Evolutionary conservation across 2,113 vertebrate genomes (phyloP).

Genomic region (Anhinga rufa): DNA sequence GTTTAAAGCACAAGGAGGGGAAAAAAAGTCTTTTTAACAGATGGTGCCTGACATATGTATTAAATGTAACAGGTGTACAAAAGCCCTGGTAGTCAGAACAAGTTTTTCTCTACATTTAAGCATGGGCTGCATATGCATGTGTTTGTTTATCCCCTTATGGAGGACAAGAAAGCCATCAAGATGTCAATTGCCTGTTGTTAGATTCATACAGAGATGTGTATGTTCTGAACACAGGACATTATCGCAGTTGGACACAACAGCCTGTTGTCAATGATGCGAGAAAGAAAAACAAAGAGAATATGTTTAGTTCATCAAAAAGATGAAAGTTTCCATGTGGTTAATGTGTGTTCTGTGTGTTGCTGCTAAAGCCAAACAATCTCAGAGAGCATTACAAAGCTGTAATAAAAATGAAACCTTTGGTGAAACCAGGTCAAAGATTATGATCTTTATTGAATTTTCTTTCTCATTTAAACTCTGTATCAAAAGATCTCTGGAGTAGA

Average conservation of each 20-base stretch:
- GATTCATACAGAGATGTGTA: neutral
- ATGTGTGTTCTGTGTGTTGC: neutral
- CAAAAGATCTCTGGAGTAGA: neutral
- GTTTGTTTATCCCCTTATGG: conserved; percentile 16
- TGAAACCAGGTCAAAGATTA: conserved; percentile 6
- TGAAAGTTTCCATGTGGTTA: neutral
- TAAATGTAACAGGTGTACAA: neutral
- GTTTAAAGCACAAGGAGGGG: neutral
- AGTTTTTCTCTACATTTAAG: conserved; percentile 3
- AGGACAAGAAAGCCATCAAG: conserved; percentile 21
- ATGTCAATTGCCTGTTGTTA: conserved; percentile 38
- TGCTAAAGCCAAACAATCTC: neutral
- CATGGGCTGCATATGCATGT: neutral
- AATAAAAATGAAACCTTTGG: conserved; percentile 24
- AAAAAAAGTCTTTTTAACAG: neutral
- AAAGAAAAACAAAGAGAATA: conserved; percentile 44
- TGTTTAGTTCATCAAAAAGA: conserved; percentile 15
- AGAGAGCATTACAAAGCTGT: neutral
- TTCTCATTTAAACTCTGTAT: neutral
- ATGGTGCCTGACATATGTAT: conserved; percentile 20
- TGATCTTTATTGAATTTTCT: neutral
- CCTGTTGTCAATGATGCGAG: conserved; percentile 11
- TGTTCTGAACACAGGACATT: conserved; percentile 43
- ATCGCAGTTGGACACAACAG: conserved; percentile 52
- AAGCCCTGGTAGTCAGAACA: neutral